Conservation (phyloP, 2,888 invertebrate genomes). For the Philopedon plagiatum region DNA sequence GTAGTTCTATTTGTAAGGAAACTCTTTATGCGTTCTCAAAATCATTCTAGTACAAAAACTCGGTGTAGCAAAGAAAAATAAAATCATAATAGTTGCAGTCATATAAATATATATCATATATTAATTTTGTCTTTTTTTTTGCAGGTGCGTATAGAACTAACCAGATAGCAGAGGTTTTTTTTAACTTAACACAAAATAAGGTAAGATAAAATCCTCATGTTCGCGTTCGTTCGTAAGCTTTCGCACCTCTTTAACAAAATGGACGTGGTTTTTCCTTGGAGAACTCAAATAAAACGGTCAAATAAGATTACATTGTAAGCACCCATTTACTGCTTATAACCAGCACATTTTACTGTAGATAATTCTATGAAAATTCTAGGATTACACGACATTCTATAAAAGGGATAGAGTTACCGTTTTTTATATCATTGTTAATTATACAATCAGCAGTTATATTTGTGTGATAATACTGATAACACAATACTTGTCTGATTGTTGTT, state of each 20-base stretch:
- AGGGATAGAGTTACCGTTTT: conserved; percentile 1
- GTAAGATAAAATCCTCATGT: neutral
- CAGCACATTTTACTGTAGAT: neutral
- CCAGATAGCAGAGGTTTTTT: too few relatives aligned
- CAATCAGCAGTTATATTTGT: conserved; percentile 3
- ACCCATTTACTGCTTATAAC: neutral
- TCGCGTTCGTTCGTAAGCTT: neutral
- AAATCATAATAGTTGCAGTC: too few relatives aligned
- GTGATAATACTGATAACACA: too few relatives aligned
- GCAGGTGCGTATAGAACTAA: neutral
- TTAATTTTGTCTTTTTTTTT: conserved; percentile 5
- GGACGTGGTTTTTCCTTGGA: neutral
- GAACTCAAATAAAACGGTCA: neutral
- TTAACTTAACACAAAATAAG: neutral
- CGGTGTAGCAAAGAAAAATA: too few relatives aligned
- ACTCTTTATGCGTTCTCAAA: too few relatives aligned
- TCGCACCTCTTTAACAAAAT: neutral
- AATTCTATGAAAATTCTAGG: conserved; percentile 11
- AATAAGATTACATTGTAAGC: neutral
- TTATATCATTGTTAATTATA: conserved; percentile 12
- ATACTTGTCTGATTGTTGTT: conserved; percentile 4
- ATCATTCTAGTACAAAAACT: too few relatives aligned
- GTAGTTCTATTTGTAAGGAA: too few relatives aligned
- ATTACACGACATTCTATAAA: conserved; percentile 5
- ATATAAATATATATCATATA: neutral